Conservation (phyloP, 2,113 vertebrate genomes). For the Ginglymostoma cirratum region DNA sequence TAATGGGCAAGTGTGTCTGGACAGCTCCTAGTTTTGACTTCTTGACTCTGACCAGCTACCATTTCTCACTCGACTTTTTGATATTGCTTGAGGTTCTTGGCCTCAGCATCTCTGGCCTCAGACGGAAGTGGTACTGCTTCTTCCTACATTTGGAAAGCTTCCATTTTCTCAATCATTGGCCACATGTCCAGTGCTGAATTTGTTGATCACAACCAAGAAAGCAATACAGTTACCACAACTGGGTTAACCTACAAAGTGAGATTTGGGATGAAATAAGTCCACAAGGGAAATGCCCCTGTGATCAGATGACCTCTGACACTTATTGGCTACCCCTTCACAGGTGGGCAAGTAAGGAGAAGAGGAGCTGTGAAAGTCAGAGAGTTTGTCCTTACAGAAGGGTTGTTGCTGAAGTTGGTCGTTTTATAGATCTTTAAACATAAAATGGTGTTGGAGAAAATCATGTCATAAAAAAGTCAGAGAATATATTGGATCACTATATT, state of each 20-base stretch:
- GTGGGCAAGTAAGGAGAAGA: background rate
- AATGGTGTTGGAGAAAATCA: background rate
- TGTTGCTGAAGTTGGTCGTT: background rate
- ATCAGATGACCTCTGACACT: background rate
- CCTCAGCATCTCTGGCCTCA: background rate
- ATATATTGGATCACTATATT: background rate
- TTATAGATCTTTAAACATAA: background rate
- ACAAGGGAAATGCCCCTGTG: background rate
- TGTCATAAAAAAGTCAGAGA: background rate
- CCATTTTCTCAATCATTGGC: background rate
- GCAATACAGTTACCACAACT: background rate
- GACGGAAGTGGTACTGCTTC: no score
- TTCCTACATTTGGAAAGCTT: background rate
- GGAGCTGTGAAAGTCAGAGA: background rate
- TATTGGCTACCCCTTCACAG: background rate
- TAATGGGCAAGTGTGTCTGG: background rate
- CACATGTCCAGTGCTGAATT: background rate
- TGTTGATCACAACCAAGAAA: background rate
- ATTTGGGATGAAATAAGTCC: background rate
- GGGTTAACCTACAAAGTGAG: background rate
- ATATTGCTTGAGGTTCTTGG: background rate
- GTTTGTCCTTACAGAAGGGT: background rate
- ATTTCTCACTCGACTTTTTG: background rate
- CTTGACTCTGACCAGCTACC: background rate
- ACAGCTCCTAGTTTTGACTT: no score